These are phyloP conservation scores for Melinaea menophilus DNA, from an alignment of 2,888 invertebrate species.

Conservation along the genomic window DNA sequence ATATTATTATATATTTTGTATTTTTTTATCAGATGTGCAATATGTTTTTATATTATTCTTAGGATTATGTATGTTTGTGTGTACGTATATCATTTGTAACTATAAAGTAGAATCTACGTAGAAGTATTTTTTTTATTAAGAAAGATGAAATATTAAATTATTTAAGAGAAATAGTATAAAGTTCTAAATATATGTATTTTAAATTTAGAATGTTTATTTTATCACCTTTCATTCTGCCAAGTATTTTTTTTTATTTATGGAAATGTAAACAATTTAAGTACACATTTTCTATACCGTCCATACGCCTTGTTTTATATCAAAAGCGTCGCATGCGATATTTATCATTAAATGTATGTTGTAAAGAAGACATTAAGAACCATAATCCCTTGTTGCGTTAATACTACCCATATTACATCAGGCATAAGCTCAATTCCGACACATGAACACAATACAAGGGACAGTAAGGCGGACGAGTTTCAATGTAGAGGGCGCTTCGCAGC, in stretches of 20 bases:
- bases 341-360: neutral
- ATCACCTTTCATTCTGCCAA: neutral
- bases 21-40: neutral
- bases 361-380: neutral
- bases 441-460: slow-evolving; percentile 18
- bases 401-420: neutral
- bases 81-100: neutral
- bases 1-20: neutral
- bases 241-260: neutral
- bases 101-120: neutral
- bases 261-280: neutral
- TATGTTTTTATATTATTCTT: neutral
- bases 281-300: neutral
- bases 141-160: too few relatives aligned
- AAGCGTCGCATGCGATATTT: neutral
- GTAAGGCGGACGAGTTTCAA: slow-evolving; percentile 44
- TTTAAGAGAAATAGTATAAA: too few relatives aligned
- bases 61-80: neutral
- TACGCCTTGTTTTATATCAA: neutral
- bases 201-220: neutral
- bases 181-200: neutral
- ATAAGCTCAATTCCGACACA: neutral
- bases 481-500: slow-evolving; percentile 33
- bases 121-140: too few relatives aligned
- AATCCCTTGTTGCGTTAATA: slow-evolving; percentile 5